Base-by-base conservation (phyloP, 1,140 invertebrate genomes). In the Euwallacea similis region DNA sequence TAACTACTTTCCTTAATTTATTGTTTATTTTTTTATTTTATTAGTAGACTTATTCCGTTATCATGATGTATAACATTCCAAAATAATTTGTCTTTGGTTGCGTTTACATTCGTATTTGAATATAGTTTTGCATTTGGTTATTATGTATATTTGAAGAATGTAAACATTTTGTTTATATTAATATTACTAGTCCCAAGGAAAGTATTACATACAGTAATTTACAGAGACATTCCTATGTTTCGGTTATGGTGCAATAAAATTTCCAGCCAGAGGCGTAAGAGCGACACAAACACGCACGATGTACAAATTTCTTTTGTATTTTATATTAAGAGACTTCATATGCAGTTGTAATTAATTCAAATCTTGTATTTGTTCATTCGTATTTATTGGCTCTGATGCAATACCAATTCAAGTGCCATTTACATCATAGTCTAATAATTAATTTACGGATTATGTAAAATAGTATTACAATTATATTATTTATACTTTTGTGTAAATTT, bases 331-430 rank as follows among this genome's bases (percentile, higher is more conserved):
- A 11, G 46, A 50, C 13, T 50, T 13, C 46, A 50, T 50, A 50
- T 50, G 2, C 46, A 50, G 46, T 50, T 50, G 46, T 50, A 50
- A 11, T 50, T 50, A 50, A 11, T 50, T 11, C 13, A 50, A 33
- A 33, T 33, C 13, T 50, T 50, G 46, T 50, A 50, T 50, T 50
- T 47, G 9, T 50, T 50, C 46, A 50, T 50, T 50, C 46, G 46
- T 56, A 71, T 70, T 74, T 74, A 72, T 74, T 75, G 74, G 74
- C 74, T 73, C 73, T 71, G 21, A 33, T 33, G 58, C 66, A 72
- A 75, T 73, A 76, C 71, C 73, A 72, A 73, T 66, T 69, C 72
- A 76, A 76, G 75, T 76, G 75, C 75, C 75, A 76, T 76, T 71
- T 76, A 76, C 73, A 71, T 71, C 65, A 53, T 75, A 75, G 21